Base-by-base conservation (phyloP, 2,888 invertebrate genomes). In the Ophioninae sp. region DNA sequence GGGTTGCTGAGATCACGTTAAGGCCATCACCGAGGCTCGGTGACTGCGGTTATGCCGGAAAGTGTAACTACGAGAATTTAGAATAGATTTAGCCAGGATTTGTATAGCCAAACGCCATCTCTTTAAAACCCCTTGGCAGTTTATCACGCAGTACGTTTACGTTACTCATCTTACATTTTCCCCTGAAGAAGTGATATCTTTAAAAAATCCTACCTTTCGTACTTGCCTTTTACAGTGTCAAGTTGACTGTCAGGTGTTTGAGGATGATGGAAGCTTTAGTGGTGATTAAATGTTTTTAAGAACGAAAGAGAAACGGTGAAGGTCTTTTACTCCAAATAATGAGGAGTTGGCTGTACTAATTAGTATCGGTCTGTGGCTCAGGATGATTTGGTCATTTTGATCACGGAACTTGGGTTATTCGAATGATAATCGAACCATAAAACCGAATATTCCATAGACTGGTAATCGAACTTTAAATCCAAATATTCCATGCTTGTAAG, bases 31-130 rank as follows among this genome's bases (percentile, higher is more conserved):
- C 37, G 37, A 56, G 65, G 20, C 23, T 62, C 57, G 30, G 23
- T 62, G 69, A 37, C 23, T 57, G 59, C 57, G 8, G 61, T 64
- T 41, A 44, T 21, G 57, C 50, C 50, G 56, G 44, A 50, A 23
- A 67, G 79, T 41, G 70, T 50, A 72, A 80, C 69, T 77, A 57
- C 74, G 86, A 86, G 86, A 89, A 91, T 91, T 91, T 89, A 88
- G 90, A 91, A 91, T 89, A 90, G 89, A 90, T 90, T 89, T 89
- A 44, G 86, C 86, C 79, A 41, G 80, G 50, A 79, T 85, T 62
- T 56, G 81, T 85, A 87, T 87, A 86, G 84, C 85, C 85, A 84
- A 75, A 79, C 83, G 86, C 85, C 85, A 79, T 85, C 85, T 87
- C 64, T 50, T 17, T 30, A 20, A n/a, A n/a, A 57, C 70, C 76